A percentile compares a stretch with the other conserved stretches of the same genome.
Evolutionary conservation across 2,888 invertebrate genomes (phyloP).

Genomic region (Conchocele bisecta): DNA sequence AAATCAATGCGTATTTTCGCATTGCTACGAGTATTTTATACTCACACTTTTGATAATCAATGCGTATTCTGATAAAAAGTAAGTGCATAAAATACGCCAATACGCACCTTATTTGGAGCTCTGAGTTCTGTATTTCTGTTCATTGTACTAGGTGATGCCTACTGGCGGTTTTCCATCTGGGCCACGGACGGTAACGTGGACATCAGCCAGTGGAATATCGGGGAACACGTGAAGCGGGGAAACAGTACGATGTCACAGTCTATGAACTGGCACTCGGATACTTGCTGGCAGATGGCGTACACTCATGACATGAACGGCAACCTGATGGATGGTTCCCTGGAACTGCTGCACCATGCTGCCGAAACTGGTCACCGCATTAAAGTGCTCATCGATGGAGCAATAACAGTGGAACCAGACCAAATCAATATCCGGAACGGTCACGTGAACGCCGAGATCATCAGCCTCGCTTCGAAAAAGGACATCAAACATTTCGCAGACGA

Average conservation of each 20-base stretch:
- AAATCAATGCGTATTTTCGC: too few relatives aligned
- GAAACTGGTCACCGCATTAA: constrained; percentile 55
- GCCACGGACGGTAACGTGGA: constrained; percentile 56
- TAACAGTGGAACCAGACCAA: constrained; percentile 56
- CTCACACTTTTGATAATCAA: too few relatives aligned
- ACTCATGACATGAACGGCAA: constrained; percentile 52
- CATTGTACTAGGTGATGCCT: too few relatives aligned
- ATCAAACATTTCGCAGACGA: constrained; percentile 54
- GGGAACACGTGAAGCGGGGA: constrained; percentile 57
- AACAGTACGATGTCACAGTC: constrained; percentile 56
- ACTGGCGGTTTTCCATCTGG: constrained; percentile 61
- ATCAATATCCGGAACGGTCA: constrained; percentile 54
- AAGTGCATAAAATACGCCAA: too few relatives aligned
- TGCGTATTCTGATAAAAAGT: too few relatives aligned
- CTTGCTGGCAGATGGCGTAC: constrained; percentile 61
- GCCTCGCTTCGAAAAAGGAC: constrained; percentile 56
- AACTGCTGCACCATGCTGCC: constrained; percentile 47
- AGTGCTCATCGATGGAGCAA: constrained; percentile 51
- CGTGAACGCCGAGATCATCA: constrained; percentile 53
- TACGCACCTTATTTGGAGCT: too few relatives aligned
- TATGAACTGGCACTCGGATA: constrained; percentile 57
- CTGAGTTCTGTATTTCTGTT: too few relatives aligned
- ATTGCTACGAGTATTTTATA: too few relatives aligned
- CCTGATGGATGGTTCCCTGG: constrained; percentile 51
- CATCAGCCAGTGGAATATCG: constrained; percentile 58